Conservation (phyloP, 2,113 vertebrate genomes). For the Bothrops jararaca region DNA sequence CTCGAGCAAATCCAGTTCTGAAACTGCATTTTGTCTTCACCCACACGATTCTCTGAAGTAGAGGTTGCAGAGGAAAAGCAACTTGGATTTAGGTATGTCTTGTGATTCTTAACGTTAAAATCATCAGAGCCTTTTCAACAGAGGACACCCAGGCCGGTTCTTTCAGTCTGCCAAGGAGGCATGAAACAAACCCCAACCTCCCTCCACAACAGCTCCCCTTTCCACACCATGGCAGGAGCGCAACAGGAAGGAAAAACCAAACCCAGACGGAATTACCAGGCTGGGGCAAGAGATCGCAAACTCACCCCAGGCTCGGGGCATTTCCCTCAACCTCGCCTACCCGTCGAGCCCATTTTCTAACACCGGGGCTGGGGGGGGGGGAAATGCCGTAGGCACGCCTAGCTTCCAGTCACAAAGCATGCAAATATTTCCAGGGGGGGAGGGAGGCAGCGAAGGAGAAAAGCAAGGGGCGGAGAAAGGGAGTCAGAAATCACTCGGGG, state of each 20-base stretch:
- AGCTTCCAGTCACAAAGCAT: background rate
- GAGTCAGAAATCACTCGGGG: background rate
- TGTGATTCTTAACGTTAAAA: background rate
- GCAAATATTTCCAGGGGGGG: background rate
- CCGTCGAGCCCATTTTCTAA: background rate
- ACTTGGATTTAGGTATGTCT: background rate
- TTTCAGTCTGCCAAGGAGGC: background rate
- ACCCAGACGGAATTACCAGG: background rate
- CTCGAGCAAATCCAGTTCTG: background rate
- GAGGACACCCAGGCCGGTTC: background rate
- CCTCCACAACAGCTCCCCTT: background rate
- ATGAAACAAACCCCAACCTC: background rate
- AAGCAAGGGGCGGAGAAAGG: background rate
- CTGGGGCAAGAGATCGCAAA: background rate
- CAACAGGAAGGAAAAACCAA: background rate
- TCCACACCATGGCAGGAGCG: background rate
- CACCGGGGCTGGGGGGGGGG: too few relatives aligned
- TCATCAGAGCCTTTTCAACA: background rate
- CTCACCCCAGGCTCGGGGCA: background rate
- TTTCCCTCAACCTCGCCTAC: background rate
- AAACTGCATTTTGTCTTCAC: background rate
- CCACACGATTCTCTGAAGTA: background rate
- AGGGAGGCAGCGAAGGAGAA: background rate
- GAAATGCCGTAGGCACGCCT: background rate
- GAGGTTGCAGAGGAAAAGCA: background rate